These are phyloP conservation scores for Pleuronectes platessa DNA, from an alignment of 2,113 vertebrate species.

Conservation along the genomic window DNA sequence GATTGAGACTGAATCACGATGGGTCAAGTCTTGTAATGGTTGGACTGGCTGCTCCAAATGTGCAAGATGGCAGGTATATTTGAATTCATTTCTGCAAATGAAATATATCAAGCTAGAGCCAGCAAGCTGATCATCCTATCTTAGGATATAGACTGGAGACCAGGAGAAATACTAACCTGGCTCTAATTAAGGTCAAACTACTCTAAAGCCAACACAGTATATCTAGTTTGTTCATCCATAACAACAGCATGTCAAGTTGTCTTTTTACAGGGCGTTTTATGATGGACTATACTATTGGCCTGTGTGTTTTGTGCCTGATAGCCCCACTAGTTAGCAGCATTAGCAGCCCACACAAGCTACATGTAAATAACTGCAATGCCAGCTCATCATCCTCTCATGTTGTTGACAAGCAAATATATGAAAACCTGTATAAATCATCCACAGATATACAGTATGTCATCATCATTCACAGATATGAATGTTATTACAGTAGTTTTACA, in stretches of 20 bases:
- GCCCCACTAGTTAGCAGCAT: conserved; percentile 11
- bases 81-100: neutral
- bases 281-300: too few relatives aligned
- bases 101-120: neutral
- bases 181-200: too few relatives aligned
- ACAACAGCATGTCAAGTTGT: too few relatives aligned
- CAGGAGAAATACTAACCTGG: too few relatives aligned
- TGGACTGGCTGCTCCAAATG: neutral
- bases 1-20: neutral
- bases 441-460: conserved; percentile 7
- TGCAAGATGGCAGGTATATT: neutral
- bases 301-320: too few relatives aligned
- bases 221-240: too few relatives aligned
- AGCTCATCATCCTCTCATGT: conserved; percentile 39
- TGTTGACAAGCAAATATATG: conserved; percentile 24
- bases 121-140: neutral
- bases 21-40: neutral
- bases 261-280: too few relatives aligned
- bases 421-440: neutral
- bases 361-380: neutral
- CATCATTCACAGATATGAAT: neutral
- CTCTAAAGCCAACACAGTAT: too few relatives aligned
- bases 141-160: neutral
- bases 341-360: conserved; percentile 21
- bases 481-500: conserved; percentile 37